Percentiles rank a stretch among this genome's conserved stretches.
These are phyloP conservation scores for Drosophila bunnanda DNA, from an alignment of 2,888 invertebrate genomes.

Conservation along the genomic window DNA sequence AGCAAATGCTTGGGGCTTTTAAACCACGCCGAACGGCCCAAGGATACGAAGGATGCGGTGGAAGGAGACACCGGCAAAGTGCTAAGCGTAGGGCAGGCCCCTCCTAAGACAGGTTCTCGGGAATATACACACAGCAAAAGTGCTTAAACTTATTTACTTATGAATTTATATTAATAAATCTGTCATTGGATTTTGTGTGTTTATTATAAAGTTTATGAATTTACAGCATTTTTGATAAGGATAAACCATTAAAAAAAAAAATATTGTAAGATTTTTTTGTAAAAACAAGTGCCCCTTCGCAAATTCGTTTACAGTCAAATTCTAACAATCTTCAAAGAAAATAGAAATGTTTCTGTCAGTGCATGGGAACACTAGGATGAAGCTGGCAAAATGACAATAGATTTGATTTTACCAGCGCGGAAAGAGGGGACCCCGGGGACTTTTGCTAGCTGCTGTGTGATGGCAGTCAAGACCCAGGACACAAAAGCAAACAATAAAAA, in stretches of 20 bases:
- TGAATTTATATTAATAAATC: not conserved
- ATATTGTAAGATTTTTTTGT: not conserved
- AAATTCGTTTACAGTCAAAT: too few relatives aligned
- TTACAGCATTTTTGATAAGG: not conserved
- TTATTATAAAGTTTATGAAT: not conserved
- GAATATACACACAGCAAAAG: not conserved
- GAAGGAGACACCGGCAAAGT: slow-evolving; percentile 63
- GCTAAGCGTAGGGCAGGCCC: slow-evolving; percentile 48
- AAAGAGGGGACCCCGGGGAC: slow-evolving; percentile 41
- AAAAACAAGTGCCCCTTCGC: too few relatives aligned
- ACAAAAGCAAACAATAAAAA: slow-evolving; percentile 77
- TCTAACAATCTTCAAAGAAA: not conserved
- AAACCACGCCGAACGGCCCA: slow-evolving; percentile 58
- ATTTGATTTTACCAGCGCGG: slow-evolving; percentile 69
- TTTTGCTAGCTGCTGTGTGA: slow-evolving; percentile 42
- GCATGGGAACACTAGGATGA: slow-evolving; percentile 49
- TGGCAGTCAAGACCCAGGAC: slow-evolving; percentile 71
- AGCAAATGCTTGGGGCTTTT: slow-evolving; percentile 76
- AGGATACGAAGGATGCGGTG: slow-evolving; percentile 38
- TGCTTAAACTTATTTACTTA: not conserved
- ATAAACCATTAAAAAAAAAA: not conserved
- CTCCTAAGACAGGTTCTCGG: slow-evolving; percentile 16
- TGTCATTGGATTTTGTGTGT: not conserved
- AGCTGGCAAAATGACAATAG: slow-evolving; percentile 79
- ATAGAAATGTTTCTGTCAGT: not conserved